Evolutionary conservation across 2,113 vertebrate genomes (phyloP), one percentile per base, ranked within the genome.

Genomic region (Rallus limicola): DNA sequence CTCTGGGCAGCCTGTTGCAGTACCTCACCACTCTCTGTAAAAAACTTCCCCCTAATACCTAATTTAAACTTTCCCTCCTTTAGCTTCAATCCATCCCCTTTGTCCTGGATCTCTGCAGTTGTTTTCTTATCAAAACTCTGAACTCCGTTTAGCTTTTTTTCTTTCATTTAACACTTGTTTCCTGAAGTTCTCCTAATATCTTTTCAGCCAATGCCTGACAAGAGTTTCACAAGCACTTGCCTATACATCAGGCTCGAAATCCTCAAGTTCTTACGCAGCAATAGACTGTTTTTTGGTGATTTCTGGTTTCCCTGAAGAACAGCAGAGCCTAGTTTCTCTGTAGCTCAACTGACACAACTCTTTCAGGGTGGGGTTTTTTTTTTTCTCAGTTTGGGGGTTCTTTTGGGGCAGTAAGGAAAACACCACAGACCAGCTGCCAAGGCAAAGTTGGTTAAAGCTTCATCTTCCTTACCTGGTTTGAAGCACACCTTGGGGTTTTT

Each of bases 241-340:
- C 62, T 82, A 4, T 40, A 83, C 26, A 13, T 34, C 14, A 6
- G 33, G 33, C 17, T 85, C 26, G 62, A 71, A 91, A 72, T 56
- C 18, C 34, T 67, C 76, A 64, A 63, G 36, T n/a, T 29, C 7
- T 38, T 58, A 21, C 0, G 1, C 68, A 48, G 40, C 5, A 1
- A 34, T 29, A 58, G 17, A 17, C n/a, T 1, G 1, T 5, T 80
- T 92, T 64, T 20, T 58, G 26, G 8, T 34, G 26, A 68, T 89
- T 91, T 52, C 26, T 25, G 19, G 36, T 31, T 71, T 58, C 52
- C 6, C 36, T 13, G n/a, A 67, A 65, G 56, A 83, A 15, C 31
- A 78, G 24, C 25, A 75, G 55, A 56, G 10, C 1, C 1, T 6
- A 16, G 20, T 64, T 72, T 69, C 31, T 70, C 20, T 16, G 16